Evolutionary conservation across 2,797 vertebrate genomes (phyloP).

Genomic region (Calcarius lapponicus): DNA sequence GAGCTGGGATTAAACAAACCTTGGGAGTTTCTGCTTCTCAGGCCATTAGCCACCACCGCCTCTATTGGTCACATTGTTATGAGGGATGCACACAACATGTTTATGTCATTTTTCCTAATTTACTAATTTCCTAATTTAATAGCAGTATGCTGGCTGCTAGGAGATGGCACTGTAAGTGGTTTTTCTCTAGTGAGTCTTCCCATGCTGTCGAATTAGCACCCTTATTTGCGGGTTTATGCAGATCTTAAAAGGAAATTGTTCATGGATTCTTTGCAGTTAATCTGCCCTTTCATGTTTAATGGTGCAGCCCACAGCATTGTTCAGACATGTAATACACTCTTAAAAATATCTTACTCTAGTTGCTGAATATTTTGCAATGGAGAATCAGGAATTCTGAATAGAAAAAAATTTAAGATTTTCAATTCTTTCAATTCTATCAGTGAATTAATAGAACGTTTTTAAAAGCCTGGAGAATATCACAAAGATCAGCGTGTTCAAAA

Average conservation of each 20-base stretch:
- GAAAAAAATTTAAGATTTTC: not conserved
- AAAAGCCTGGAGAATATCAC: not conserved
- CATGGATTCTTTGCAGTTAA: not conserved
- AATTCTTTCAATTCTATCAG: not conserved
- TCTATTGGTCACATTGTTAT: not conserved
- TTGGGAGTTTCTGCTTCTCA: not conserved
- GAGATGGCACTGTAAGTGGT: not conserved
- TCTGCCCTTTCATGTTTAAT: constrained; percentile 22
- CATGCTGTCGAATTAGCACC: not conserved
- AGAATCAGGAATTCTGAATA: not conserved
- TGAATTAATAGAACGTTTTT: not conserved
- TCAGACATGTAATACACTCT: not conserved
- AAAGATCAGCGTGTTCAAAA: not conserved
- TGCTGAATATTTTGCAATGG: not conserved
- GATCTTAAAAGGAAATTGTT: not conserved
- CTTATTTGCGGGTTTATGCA: not conserved
- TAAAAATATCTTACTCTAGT: not conserved
- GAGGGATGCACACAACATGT: not conserved
- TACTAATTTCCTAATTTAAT: not conserved
- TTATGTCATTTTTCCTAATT: constrained; percentile 1
- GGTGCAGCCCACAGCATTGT: not conserved
- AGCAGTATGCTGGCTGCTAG: not conserved
- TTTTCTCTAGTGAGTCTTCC: not conserved
- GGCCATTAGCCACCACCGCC: not conserved
- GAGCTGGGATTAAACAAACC: not conserved